Percentiles rank a stretch among this genome's conserved stretches.
Conservation (phyloP, 2,888 invertebrate genomes). For the Archaeoteleia sp. region DNA sequence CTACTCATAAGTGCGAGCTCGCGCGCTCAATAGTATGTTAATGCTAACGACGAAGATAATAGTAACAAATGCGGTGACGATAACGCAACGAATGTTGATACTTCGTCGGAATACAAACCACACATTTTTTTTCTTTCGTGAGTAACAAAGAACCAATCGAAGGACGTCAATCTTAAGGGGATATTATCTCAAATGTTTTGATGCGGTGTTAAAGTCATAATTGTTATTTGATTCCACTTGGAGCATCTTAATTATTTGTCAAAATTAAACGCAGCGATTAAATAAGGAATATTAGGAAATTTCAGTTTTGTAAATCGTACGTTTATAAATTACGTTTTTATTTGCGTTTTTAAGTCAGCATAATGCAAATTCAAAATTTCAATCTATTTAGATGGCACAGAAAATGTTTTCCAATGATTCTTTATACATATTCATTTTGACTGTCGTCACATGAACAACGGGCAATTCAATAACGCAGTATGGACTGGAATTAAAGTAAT, state of each 20-base stretch:
- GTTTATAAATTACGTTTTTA: slow-evolving; percentile 21
- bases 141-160: slow-evolving; percentile 26
- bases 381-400: background rate
- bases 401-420: background rate
- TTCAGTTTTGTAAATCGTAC: too few species aligned
- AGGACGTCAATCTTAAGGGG: too few species aligned
- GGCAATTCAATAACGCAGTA: background rate
- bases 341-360: background rate
- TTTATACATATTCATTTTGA: background rate
- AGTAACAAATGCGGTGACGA: slow-evolving; percentile 11
- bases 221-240: too few species aligned
- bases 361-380: background rate
- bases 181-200: too few species aligned
- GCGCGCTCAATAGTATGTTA: slow-evolving; percentile 15
- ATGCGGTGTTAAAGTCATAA: too few species aligned
- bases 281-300: too few species aligned
- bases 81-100: slow-evolving; percentile 5
- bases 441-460: background rate
- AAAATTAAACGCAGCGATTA: too few species aligned
- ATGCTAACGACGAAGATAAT: slow-evolving; percentile 4
- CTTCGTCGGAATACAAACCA: too few species aligned
- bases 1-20: slow-evolving; percentile 13
- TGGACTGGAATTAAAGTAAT: slow-evolving; percentile 5
- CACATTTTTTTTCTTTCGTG: too few species aligned
- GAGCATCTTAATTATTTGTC: too few species aligned